Base-by-base conservation (phyloP, 2,797 vertebrate genomes). In the Falco concolor region DNA sequence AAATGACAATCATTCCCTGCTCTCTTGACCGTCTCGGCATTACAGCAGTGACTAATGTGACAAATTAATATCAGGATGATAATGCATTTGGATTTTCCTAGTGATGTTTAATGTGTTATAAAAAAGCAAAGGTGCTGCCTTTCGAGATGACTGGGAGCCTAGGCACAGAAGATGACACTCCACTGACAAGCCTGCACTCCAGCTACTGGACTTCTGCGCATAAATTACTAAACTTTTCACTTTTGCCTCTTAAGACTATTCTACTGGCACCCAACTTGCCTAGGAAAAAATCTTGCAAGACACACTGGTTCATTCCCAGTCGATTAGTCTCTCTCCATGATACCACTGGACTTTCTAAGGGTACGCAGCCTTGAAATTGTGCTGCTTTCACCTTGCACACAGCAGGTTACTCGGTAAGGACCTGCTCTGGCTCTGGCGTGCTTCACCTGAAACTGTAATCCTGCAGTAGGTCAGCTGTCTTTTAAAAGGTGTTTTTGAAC, bases 401-500 rank as follows among this genome's bases (percentile, higher is more conserved):
- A 87, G 85, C 85, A 76, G 86, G 90, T 93, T 95, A 72, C 91
- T 95, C 92, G 50, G 50, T 85, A 85, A 96, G 95, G 95, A 92
- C 79, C 86, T 67, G 87, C 84, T 87, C 89, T 28, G 73, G 76
- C 87, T 95, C 87, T 78, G 81, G 56, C 68, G 94, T 42, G 28
- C 78, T 93, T 93, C 95, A 94, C 90, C 89, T 83, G 89, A 68
- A 87, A 83, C 64, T 89, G 47, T 49, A 93, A 90, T 90, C 54
- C 86, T 93, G 56, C 80, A 82, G 63, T 65, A 93, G 83, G 80
- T 92, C 92, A 95, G 30, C 80, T 89, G 63, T 74, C 84, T 95
- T 93, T 96, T 92, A 64, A 90, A 93, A 83, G 36, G 34, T 73
- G 59, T 14, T 96, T 96, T 94, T 96, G 95, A 96, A 96, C 73